phyloP scores from a whole-genome alignment of 92 coral and sea anemone species.

The Montipora capitata region DNA sequence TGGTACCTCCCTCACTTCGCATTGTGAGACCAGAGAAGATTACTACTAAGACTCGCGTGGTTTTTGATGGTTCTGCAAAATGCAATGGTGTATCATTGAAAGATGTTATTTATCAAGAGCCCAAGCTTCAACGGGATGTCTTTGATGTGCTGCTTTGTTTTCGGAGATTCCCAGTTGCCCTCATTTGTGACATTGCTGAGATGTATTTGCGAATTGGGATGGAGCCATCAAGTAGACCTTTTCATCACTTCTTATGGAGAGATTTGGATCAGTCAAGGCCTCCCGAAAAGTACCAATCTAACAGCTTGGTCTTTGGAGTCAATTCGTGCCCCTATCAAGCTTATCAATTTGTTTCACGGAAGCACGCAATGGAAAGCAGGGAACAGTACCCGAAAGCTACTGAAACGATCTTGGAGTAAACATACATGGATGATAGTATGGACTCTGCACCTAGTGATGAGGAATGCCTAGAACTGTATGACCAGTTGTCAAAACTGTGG shows the following conservation, averaged over 20 bases:
- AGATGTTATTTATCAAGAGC: slow-evolving; percentile 72
- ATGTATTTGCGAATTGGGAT: slow-evolving; percentile 75
- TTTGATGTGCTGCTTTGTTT: slow-evolving; percentile 67
- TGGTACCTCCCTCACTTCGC: slow-evolving; percentile 84
- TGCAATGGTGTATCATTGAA: slow-evolving; percentile 73
- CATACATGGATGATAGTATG: slow-evolving; percentile 77
- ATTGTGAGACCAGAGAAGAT: slow-evolving; percentile 68
- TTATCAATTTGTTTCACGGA: slow-evolving; percentile 32
- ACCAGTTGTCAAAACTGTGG: slow-evolving; percentile 56
- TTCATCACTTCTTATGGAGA: slow-evolving; percentile 72
- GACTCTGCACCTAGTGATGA: slow-evolving; percentile 54
- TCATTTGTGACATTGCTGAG: slow-evolving; percentile 82
- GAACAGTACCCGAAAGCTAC: slow-evolving; percentile 60
- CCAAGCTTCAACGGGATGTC: slow-evolving; percentile 72
- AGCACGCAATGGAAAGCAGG: slow-evolving; percentile 40
- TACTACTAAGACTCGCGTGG: slow-evolving; percentile 76
- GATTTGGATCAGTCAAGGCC: slow-evolving; percentile 49
- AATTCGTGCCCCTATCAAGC: slow-evolving; percentile 72
- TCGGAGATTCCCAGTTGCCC: slow-evolving; percentile 69
- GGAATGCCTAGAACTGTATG: slow-evolving; percentile 50
- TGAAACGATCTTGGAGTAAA: slow-evolving; percentile 56
- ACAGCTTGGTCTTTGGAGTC: slow-evolving; percentile 68
- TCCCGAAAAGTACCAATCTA: slow-evolving; percentile 68
- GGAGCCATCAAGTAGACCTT: slow-evolving; percentile 61
- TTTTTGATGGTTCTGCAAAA: slow-evolving; percentile 78